Evolutionary conservation across 2,797 vertebrate genomes (phyloP), one percentile per base, ranked within the genome.

Genomic region (Rhabdophis nuchalis): DNA sequence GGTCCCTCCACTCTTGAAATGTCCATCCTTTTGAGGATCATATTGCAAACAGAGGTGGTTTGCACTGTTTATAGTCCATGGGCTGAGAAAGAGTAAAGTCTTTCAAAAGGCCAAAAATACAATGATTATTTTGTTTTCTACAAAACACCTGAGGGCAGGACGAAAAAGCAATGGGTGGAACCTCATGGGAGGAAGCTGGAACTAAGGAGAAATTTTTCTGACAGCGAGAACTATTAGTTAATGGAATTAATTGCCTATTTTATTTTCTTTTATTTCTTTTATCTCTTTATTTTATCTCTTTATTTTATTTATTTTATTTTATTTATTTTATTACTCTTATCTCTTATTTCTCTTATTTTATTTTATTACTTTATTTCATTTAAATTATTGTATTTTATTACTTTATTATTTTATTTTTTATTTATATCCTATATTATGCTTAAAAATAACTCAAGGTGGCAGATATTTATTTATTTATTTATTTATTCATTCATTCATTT

Each of bases 21-120:
- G 87, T 53, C 77, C 87, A 89, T 88, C 89, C 92, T 96, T 85
- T 87, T 36, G 91, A 72, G 92, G 1, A 8, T 85, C 92, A 90
- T 93, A 94, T 92, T 77, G n/a, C 60, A 92, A 94, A 93, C 90
- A 41, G 7, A 29, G 14, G n/a, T 41, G 14, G 87, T 95, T 93
- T 90, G 16, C 72, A 13, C 32, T 4, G 0, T 82, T 82, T 82
- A 82, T 46, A 46, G 20, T 46, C 72, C 36, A 82, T 25, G 36
- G 36, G 72, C 72, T 46, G 10, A 82, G 72, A 36, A 25, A 82
- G 36, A 12, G 3, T 23, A 46, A 82, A 41, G 36, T 20, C 20
- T 82, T 25, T 25, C 72, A 46, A 46, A 82, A 82, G 4, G 72
- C 11, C 20, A 82, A 46, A 82, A 46, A 46, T 46, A 11, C 72